Evolutionary conservation across 2,888 invertebrate species (phyloP), one percentile per base, ranked within the genome.

Genomic region (Oscheius sp.): DNA sequence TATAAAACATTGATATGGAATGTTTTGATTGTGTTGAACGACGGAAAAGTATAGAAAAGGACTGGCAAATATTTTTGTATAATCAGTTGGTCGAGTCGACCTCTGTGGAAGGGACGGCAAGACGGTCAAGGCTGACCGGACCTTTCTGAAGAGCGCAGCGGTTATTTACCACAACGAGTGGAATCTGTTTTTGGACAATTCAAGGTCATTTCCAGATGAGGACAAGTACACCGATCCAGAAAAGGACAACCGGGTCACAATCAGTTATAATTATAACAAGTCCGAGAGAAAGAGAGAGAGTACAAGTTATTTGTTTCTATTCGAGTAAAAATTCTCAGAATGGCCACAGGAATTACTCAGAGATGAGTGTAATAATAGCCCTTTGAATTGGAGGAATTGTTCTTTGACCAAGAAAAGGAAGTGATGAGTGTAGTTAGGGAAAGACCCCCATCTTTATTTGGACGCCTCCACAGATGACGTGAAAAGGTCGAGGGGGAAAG

Each of bases 381-480:
- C 21, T 3, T 18, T 13, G 6, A 21, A 49, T 16, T 18, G 16
- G 23, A 13, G 18, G 49, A 46, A 46, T n/a, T 46, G 18, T 49
- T 49, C 25, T 25, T 46, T 27, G 49, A 25, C 49, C 49, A 52
- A 18, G 13, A 29, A 49, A 27, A n/a, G 66, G 49, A 49, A 41
- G 12, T 35, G 35, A 35, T 35, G 35, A 35, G 35, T 35, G 9
- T 35, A 35, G n/a, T 13, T 13, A 21, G 45, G 29, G n/a, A 23
- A 23, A 9, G 35, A 12, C 13, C 49, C 49, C 49, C 21, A 3
- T 29, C 7, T 43, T 6, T 61, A 59, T 59, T 59, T 59, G 59
- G 61, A 41, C 66, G 52, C 66, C 49, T 66, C 52, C 35, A 49
- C 29, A 52, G 35, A 66, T 66, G 66, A 66, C 66, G 66, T 52